Base-by-base conservation (phyloP, 2,888 invertebrate species). In the Leucoma salicis region DNA sequence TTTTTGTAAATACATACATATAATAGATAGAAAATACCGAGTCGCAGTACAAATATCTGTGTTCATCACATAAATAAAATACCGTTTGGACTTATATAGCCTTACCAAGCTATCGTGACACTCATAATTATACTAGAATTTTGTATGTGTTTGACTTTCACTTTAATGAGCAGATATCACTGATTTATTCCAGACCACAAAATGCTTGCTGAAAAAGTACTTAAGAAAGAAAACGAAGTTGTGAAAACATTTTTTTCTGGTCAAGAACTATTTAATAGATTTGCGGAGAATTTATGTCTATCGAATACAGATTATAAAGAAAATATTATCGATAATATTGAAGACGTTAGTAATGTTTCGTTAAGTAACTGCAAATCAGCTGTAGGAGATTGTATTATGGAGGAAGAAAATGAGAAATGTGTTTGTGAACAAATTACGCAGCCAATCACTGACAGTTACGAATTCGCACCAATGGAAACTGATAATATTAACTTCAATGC, bases 371-470 rank as follows among this genome's bases (percentile, higher is more conserved):
- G 82, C 46, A 72, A 75, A 57, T 45, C 66, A 35, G 64, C 66
- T 37, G 44, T 81, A 49, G 81, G 78, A 0, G 55, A 59, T 16
- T 83, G 82, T 52, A 70, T 81, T 15, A 66, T 72, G 42, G 63
- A 51, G 5, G 66, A 57, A 1, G 62, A 66, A 39, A 49, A 57
- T 1, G 58, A 63, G 15, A 56, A 41, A 18, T 81, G 82, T 46
- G 50, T 82, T 13, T 81, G 82, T 59, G 66, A 60, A 33, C 73
- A 82, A 66, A 80, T 77, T 44, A 34, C 67, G 6, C 54, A 53
- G 8, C 52, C 47, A 39, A 47, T 46, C 11, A 55, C 59, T 3
- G 55, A 63, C 31, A 59, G 62, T 14, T 62, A 63, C 36, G 69
- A 71, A 46, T 50, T 63, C 36, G 42, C 39, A 28, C 63, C 55